Conservation (phyloP, 2,113 vertebrate species). For the Gallinago undulata region DNA sequence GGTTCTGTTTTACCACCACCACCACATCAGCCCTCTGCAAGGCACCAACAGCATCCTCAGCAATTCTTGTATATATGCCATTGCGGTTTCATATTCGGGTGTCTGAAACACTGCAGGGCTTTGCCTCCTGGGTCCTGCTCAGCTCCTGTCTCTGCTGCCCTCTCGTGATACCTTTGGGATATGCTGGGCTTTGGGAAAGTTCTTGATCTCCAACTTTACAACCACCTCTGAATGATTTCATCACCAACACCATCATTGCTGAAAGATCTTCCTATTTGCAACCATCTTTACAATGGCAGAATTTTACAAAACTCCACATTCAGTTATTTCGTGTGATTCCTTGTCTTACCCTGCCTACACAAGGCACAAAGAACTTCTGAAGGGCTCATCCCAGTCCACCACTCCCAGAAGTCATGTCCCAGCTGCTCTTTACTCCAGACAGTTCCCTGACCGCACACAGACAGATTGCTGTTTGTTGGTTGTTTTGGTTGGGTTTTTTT, state of each 20-base stretch:
- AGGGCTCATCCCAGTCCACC: background rate
- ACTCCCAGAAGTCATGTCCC: background rate
- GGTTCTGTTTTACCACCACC: background rate
- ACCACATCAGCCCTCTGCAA: background rate
- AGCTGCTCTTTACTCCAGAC: background rate
- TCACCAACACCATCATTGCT: too few relatives aligned
- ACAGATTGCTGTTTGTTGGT: too few relatives aligned
- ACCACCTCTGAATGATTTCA: background rate
- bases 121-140: background rate
- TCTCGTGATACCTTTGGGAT: background rate
- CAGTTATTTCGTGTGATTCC: background rate
- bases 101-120: fast-evolving
- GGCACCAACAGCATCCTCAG: background rate
- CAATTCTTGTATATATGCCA: fast-evolving
- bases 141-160: conserved; percentile 48
- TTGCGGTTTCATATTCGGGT: fast-evolving
- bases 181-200: background rate
- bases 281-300: background rate
- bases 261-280: background rate
- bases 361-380: background rate
- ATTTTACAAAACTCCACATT: background rate
- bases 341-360: background rate
- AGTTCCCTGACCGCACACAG: background rate
- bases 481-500: too few relatives aligned
- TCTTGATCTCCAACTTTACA: background rate